Base-by-base conservation (phyloP, 2,797 vertebrate genomes). In the Smutsia gigantea region DNA sequence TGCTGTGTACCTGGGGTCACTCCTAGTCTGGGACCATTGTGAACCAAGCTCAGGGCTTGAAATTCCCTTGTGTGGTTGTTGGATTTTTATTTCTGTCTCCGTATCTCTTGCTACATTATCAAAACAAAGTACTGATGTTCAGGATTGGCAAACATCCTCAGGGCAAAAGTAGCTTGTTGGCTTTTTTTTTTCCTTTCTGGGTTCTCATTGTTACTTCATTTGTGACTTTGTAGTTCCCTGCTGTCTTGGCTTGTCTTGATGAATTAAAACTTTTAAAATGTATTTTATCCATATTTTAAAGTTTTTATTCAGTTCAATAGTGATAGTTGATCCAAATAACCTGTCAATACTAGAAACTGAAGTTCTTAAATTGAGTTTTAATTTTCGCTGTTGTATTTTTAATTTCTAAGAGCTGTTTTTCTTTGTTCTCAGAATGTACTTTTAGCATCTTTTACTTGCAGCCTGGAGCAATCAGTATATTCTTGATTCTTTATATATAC, bases 51-150 rank as follows among this genome's bases (percentile, higher is more conserved):
- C n/a, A 81, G 31, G 27, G 18, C 64, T 79, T 90, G 49, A 84
- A 85, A 55, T 93, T 89, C 71, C 39, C 9, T 86, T 82, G 34
- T 81, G 27, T 69, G 42, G 42, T 74, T 90, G 87, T 69, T 27
- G 8, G 7, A 55, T 87, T 94, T 87, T 87, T 29, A 68, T 96
- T 87, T 94, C 23, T 90, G 14, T 37, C 42, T 37, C 51, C 53
- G 5, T 82, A 15, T 53, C 39, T 79, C 57, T 64, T 89, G 69
- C 23, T 78, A 1, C 46, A 14, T 49, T 93, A n/a, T 13, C 27
- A 78, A 78, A 89, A 78, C 85, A 84, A 51, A 69, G 59, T 66
- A 51, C 49, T n/a, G 17, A 63, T 87, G 87, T 95, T 83, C 6
- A 87, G 51, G 59, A 69, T 83, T 95, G 29, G 19, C 53, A 88